Evolutionary conservation across 2,888 invertebrate genomes (phyloP).

Genomic region (Sphaeridia pumilis): DNA sequence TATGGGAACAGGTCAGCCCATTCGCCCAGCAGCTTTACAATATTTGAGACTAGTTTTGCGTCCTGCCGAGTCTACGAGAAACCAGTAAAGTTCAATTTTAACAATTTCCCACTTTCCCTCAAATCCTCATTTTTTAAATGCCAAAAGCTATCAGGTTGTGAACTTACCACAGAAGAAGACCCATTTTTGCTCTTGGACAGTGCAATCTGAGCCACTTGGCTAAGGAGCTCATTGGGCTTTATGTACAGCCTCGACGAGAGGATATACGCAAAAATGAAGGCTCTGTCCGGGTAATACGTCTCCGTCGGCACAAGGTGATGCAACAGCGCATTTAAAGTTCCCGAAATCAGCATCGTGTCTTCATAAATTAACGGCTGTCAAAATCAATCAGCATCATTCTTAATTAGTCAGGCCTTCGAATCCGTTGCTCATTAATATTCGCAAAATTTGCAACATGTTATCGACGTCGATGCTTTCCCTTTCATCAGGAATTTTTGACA

Average conservation of each 20-base stretch:
- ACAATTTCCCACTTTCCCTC: background rate
- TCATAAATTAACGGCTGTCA: constrained; percentile 58
- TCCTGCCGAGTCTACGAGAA: background rate
- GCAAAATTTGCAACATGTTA: too few relatives aligned
- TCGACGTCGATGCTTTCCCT: too few relatives aligned
- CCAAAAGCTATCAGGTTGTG: background rate
- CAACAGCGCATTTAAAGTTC: constrained; percentile 72
- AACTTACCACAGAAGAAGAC: background rate
- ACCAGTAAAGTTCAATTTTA: too few relatives aligned
- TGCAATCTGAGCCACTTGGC: constrained; percentile 37
- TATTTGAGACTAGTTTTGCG: constrained; percentile 34
- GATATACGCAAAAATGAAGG: constrained; percentile 85
- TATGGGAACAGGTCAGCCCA: constrained; percentile 96
- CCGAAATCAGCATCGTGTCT: constrained; percentile 73
- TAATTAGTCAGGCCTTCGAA: too few relatives aligned
- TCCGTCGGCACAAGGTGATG: constrained; percentile 86
- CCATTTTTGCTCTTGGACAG: constrained; percentile 9
- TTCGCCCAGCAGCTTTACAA: constrained; percentile 70
- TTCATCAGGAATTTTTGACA: too few relatives aligned
- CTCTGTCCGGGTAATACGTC: constrained; percentile 71
- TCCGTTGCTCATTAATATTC: too few relatives aligned
- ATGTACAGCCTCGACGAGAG: constrained; percentile 85
- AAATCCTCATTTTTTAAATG: background rate
- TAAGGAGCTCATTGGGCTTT: constrained; percentile 80
- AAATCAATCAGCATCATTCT: constrained; percentile 12